Conservation (phyloP, 2,888 invertebrate genomes). For the Clivina fossor region DNA sequence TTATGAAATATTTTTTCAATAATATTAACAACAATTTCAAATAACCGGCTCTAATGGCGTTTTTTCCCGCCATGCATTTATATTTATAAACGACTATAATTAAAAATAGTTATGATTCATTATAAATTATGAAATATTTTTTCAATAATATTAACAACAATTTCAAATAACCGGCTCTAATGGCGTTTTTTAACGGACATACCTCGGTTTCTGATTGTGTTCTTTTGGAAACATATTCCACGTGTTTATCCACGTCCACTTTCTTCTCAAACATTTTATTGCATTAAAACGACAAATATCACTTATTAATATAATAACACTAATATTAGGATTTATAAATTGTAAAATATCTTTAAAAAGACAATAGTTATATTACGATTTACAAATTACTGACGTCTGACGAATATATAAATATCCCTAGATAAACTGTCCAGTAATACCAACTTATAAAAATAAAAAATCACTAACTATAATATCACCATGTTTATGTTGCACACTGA, state of each 20-base stretch:
- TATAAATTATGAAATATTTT: constrained; percentile 5
- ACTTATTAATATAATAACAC: constrained; percentile 18
- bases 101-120: too few relatives aligned
- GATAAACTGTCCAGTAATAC: neutral
- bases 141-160: constrained; percentile 7
- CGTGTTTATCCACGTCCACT: constrained; percentile 81
- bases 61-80: too few relatives aligned
- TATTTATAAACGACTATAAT: too few relatives aligned
- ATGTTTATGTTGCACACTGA: too few relatives aligned
- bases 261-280: constrained; percentile 70
- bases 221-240: constrained; percentile 72
- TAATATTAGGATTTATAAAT: constrained; percentile 15
- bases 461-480: neutral
- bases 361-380: neutral
- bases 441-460: neutral
- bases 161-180: constrained; percentile 27
- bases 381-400: constrained; percentile 9
- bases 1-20: too few relatives aligned
- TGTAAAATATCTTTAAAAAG: too few relatives aligned
- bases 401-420: neutral
- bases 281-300: constrained; percentile 20
- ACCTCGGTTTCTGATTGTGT: constrained; percentile 75
- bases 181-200: constrained; percentile 48
- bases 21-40: too few relatives aligned
- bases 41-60: too few relatives aligned